Evolutionary conservation across 35 echinoderm and acorn worm species (phyloP).

Genomic region (Patiria miniata): DNA sequence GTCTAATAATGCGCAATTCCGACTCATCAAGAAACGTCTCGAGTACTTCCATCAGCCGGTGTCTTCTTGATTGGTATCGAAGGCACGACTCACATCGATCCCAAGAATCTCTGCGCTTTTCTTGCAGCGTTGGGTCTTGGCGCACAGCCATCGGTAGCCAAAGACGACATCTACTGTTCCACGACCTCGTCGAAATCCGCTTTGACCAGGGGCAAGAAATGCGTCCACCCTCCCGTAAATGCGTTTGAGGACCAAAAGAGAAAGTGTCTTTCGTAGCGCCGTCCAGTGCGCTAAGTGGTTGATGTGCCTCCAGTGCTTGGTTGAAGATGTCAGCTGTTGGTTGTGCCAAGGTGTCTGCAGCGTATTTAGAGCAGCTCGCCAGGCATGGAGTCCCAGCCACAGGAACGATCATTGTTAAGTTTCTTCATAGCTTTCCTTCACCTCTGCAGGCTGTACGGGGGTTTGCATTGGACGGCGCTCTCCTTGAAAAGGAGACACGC

Average conservation of each 20-base stretch:
- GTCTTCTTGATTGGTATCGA: background rate
- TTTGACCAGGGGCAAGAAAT: conserved; percentile 13
- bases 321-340: conserved; percentile 7
- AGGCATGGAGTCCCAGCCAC: background rate
- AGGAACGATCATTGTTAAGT: background rate
- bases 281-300: background rate
- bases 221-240: conserved; percentile 7
- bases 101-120: background rate
- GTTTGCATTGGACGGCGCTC: background rate
- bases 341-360: conserved; percentile 7
- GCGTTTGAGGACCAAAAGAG: background rate
- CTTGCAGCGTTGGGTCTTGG: conserved; percentile 1
- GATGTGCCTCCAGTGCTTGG: background rate
- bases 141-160: conserved; percentile 6
- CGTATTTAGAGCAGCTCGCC: conserved; percentile 13
- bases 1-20: background rate
- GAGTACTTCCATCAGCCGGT: background rate
- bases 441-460: conserved; percentile 2
- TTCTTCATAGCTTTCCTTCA: conserved; percentile 19
- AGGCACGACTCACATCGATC: too few species aligned
- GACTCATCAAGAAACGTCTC: background rate
- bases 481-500: background rate
- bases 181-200: background rate
- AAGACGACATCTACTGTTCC: conserved; percentile 4
- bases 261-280: conserved; percentile 12